Evolutionary conservation across 2,797 vertebrate species (phyloP).

Genomic region (Megalops cyprinoides): DNA sequence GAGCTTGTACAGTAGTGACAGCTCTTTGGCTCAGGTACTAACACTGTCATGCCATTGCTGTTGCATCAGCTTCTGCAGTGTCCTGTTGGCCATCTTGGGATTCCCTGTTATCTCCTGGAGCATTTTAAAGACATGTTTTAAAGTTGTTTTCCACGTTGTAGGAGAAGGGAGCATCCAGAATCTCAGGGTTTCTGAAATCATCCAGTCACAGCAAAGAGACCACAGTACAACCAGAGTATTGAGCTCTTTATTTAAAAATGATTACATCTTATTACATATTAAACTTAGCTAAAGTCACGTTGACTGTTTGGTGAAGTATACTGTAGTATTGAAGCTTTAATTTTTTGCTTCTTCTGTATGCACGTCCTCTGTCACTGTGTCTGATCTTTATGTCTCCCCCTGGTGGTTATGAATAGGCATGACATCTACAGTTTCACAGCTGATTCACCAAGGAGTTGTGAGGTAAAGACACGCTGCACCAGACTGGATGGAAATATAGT

Average conservation of each 20-base stretch:
- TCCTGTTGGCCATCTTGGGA: not conserved
- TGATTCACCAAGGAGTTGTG: constrained; percentile 72
- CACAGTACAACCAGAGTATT: constrained; percentile 53
- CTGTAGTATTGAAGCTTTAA: too few species aligned
- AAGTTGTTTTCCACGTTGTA: constrained; percentile 21
- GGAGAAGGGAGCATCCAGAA: constrained; percentile 48
- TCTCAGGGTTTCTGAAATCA: constrained; percentile 44
- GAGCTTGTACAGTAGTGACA: too few species aligned
- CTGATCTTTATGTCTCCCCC: constrained; percentile 27
- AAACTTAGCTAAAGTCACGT: too few species aligned
- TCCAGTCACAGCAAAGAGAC: constrained; percentile 42
- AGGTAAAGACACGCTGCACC: constrained; percentile 70
- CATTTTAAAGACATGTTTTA: not conserved
- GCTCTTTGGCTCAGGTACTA: too few species aligned
- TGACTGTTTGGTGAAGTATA: too few species aligned
- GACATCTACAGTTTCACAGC: constrained; percentile 84
- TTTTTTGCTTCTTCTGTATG: not conserved
- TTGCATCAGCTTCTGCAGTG: not conserved
- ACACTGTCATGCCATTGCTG: too few species aligned
- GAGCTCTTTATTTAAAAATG: not conserved
- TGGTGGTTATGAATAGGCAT: constrained; percentile 38
- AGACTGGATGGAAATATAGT: not conserved
- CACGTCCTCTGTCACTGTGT: not conserved
- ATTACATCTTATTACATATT: too few species aligned
- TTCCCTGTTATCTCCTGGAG: not conserved